Conservation (phyloP, 2,113 vertebrate species). For the Microtus montanus region DNA sequence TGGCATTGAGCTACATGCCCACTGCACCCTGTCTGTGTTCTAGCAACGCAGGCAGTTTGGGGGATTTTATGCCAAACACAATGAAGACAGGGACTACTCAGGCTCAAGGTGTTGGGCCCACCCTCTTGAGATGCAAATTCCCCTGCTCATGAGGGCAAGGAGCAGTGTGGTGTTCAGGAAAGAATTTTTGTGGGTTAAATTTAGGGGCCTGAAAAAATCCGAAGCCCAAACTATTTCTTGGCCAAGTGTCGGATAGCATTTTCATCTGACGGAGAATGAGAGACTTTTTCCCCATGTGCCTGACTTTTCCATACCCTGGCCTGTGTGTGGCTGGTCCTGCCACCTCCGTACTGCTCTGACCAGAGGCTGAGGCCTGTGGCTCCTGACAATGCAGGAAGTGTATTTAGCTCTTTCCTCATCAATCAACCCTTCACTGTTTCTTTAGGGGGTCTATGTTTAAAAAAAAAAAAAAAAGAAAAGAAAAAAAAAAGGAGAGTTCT, state of each 20-base stretch:
- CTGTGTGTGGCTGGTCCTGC: neutral
- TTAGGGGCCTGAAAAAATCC: constrained; percentile 39
- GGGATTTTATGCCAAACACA: neutral
- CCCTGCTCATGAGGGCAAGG: neutral
- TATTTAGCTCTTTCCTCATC: neutral
- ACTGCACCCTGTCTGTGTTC: no score
- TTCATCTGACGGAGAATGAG: neutral
- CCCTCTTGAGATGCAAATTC: neutral
- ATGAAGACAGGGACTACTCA: neutral
- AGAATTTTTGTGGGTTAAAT: constrained; percentile 10
- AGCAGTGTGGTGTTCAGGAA: neutral
- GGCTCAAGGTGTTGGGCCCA: neutral
- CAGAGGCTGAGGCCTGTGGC: fast-evolving
- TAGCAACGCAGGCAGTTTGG: fast-evolving
- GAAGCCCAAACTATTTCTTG: constrained; percentile 51
- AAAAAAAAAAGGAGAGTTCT: neutral
- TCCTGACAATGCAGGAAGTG: neutral
- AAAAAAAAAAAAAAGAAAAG: no score
- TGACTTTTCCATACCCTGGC: neutral
- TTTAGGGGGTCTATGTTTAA: neutral
- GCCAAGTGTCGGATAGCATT: neutral
- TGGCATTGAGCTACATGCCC: neutral
- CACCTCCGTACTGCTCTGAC: neutral
- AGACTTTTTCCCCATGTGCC: neutral
- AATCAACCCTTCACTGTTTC: neutral